Conservation (phyloP, 2,797 vertebrate species). For the Buceros bicornis region DNA sequence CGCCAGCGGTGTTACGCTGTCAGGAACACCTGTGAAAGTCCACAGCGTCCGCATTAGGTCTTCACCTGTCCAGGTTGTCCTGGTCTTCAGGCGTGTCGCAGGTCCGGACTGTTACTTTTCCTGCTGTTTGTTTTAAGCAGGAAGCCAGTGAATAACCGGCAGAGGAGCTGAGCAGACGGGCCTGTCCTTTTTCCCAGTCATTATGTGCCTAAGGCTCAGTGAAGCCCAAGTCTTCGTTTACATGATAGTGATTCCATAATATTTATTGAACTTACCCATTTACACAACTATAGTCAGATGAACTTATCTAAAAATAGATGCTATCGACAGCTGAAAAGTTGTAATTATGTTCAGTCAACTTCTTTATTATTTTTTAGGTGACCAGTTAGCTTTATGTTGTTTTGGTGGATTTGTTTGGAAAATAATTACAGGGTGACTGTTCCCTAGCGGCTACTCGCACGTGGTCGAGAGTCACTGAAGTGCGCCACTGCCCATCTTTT, state of each 20-base stretch:
- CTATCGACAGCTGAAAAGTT: neutral
- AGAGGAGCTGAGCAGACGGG: neutral
- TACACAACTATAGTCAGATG: neutral
- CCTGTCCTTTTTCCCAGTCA: neutral
- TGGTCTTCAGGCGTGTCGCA: neutral
- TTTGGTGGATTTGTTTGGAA: neutral
- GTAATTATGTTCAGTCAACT: neutral
- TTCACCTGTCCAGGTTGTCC: neutral
- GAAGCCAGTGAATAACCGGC: rapidly evolving
- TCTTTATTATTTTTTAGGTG: neutral
- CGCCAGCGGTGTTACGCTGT: neutral
- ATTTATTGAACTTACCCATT: neutral
- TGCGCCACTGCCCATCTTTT: neutral
- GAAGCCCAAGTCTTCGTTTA: neutral
- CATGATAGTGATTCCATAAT: rapidly evolving
- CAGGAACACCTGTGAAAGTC: neutral
- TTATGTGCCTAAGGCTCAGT: neutral
- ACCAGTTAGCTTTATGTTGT: neutral
- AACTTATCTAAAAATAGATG: neutral
- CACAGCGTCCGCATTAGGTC: rapidly evolving
- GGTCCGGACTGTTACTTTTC: neutral
- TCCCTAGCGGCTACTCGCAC: neutral
- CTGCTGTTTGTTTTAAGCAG: neutral
- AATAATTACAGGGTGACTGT: neutral
- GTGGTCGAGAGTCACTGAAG: neutral